phyloP scores from a whole-genome alignment of 2,888 invertebrate genomes.

The Limnephilus lunatus region DNA sequence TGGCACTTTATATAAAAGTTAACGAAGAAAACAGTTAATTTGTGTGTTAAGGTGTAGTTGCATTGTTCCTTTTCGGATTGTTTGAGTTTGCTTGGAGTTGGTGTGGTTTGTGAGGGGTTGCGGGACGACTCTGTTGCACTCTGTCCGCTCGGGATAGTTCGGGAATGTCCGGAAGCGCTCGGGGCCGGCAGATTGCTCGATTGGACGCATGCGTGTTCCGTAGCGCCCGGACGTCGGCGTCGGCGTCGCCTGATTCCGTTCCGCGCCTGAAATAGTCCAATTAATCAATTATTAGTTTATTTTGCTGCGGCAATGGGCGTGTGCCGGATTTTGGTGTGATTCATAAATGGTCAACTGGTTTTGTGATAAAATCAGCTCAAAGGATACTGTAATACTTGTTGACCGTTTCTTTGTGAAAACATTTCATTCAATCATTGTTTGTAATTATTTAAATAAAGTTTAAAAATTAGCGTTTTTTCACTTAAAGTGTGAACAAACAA shows the following conservation, averaged over 20 bases:
- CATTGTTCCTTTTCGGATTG: background rate
- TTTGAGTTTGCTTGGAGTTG: background rate
- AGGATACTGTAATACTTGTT: background rate
- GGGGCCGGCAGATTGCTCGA: slow-evolving; percentile 56
- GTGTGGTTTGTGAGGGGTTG: background rate
- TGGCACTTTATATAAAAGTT: background rate
- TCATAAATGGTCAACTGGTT: background rate
- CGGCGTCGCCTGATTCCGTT: slow-evolving; percentile 37
- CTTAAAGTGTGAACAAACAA: too few relatives aligned
- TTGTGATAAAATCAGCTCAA: background rate
- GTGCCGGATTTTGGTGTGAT: background rate
- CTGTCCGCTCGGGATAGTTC: slow-evolving; percentile 30
- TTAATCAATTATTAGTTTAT: background rate
- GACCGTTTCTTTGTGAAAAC: background rate
- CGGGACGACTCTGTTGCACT: slow-evolving; percentile 33
- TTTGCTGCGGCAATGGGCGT: background rate
- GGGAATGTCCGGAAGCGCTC: slow-evolving; percentile 49
- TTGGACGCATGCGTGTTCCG: slow-evolving; percentile 57
- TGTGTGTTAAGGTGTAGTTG: background rate
- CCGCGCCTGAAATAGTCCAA: slow-evolving; percentile 8
- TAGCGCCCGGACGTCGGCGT: slow-evolving; percentile 59
- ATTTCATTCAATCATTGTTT: background rate
- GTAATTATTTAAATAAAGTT: background rate
- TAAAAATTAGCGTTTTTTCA: too few relatives aligned
- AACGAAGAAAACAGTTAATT: background rate